Evolutionary conservation across 2,113 vertebrate species (phyloP).

Genomic region (Mellivora capensis): DNA sequence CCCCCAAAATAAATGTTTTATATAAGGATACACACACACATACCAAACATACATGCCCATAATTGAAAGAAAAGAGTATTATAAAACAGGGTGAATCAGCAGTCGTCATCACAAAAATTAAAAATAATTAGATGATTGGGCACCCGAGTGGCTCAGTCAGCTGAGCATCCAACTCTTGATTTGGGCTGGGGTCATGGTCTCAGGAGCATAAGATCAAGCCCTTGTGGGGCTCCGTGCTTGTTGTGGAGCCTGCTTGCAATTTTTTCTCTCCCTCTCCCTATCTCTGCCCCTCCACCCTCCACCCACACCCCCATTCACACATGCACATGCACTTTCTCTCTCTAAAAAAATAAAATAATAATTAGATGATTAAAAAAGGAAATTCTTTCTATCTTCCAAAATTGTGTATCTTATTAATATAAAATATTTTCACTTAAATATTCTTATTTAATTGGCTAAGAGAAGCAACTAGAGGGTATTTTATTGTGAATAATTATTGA

Average conservation of each 20-base stretch:
- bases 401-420: background rate
- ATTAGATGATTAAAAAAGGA: constrained; percentile 11
- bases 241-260: background rate
- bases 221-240: background rate
- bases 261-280: background rate
- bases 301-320: background rate
- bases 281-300: background rate
- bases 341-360: constrained; percentile 2
- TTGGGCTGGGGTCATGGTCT: background rate
- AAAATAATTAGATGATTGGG: constrained; percentile 6
- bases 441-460: background rate
- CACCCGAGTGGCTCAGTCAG: background rate
- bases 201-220: background rate
- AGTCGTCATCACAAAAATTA: background rate
- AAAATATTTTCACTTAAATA: background rate
- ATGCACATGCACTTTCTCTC: background rate
- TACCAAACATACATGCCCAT: background rate
- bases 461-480: constrained; percentile 30
- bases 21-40: background rate
- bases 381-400: constrained; percentile 9
- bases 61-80: constrained; percentile 21
- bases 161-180: background rate
- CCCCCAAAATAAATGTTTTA: background rate
- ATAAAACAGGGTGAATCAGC: background rate
- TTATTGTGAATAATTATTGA: background rate